A percentile compares a stretch with the other conserved stretches of the same genome.
Evolutionary conservation across 2,888 invertebrate genomes (phyloP).

Genomic region (Autographa pulchrina): DNA sequence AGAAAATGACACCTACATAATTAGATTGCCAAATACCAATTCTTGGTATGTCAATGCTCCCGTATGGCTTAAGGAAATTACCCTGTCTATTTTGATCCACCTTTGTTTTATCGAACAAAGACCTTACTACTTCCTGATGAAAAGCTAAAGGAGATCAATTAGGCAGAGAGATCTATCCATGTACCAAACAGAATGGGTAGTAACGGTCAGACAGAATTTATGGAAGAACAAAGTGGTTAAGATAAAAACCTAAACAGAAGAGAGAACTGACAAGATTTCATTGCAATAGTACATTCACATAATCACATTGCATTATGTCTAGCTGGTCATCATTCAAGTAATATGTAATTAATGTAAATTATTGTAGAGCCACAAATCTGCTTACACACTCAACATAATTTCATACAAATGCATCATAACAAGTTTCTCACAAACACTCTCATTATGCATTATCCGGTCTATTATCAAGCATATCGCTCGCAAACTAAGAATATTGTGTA

Average conservation of each 20-base stretch:
- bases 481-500: conserved; percentile 31
- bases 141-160: neutral
- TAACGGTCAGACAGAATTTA: too few relatives aligned
- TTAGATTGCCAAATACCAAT: neutral
- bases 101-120: neutral
- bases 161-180: neutral
- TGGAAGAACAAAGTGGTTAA: too few relatives aligned
- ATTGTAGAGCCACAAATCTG: neutral
- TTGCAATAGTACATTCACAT: too few relatives aligned
- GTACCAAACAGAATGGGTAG: neutral
- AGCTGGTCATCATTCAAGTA: neutral
- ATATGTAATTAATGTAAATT: neutral
- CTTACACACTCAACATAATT: conserved; percentile 8
- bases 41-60: conserved; percentile 6
- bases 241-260: too few relatives aligned
- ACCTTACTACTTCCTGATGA: neutral
- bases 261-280: too few relatives aligned
- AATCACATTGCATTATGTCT: neutral
- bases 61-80: neutral
- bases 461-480: conserved; percentile 8
- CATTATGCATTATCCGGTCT: conserved; percentile 7
- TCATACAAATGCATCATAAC: conserved; percentile 6
- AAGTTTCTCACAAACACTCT: conserved; percentile 15
- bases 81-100: neutral
- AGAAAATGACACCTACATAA: neutral